Evolutionary conservation across 2,888 invertebrate genomes (phyloP).

Genomic region (Drosophila prostipennis): DNA sequence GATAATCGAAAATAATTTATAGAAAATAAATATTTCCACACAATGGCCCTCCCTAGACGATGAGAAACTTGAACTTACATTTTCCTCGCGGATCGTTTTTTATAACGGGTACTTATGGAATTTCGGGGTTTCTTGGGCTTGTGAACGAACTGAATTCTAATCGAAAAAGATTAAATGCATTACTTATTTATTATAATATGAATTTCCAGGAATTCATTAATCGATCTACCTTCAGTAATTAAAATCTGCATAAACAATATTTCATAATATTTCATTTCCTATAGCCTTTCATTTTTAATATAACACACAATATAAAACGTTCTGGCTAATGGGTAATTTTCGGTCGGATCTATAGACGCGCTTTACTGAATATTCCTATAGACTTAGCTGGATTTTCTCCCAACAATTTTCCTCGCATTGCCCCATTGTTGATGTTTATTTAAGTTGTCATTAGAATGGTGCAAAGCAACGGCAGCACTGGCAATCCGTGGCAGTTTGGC

Average conservation of each 20-base stretch:
- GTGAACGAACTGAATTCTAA: background rate
- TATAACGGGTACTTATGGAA: conserved; percentile 5
- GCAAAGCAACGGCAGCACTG: conserved; percentile 47
- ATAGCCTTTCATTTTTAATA: too few relatives aligned
- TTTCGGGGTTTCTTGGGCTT: background rate
- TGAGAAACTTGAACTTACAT: conserved; percentile 60
- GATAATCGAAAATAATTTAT: conserved; percentile 79
- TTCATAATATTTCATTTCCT: too few relatives aligned
- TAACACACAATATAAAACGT: too few relatives aligned
- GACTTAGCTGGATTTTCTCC: conserved; percentile 23
- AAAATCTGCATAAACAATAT: too few relatives aligned
- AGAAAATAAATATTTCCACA: conserved; percentile 78
- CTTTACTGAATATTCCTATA: conserved; percentile 24
- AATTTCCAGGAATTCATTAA: too few relatives aligned
- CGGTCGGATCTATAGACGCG: background rate
- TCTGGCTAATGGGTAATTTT: too few relatives aligned
- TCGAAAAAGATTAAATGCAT: background rate
- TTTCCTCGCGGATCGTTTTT: conserved; percentile 29
- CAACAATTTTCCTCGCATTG: conserved; percentile 19
- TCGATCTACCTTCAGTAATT: too few relatives aligned
- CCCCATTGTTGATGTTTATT: conserved; percentile 69
- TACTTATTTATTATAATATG: background rate
- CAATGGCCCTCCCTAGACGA: conserved; percentile 58
- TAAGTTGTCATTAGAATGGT: conserved; percentile 76
- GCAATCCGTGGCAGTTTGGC: conserved; percentile 45